phyloP scores from a whole-genome alignment of 2,113 vertebrate genomes.

The Ciconia stormi region DNA sequence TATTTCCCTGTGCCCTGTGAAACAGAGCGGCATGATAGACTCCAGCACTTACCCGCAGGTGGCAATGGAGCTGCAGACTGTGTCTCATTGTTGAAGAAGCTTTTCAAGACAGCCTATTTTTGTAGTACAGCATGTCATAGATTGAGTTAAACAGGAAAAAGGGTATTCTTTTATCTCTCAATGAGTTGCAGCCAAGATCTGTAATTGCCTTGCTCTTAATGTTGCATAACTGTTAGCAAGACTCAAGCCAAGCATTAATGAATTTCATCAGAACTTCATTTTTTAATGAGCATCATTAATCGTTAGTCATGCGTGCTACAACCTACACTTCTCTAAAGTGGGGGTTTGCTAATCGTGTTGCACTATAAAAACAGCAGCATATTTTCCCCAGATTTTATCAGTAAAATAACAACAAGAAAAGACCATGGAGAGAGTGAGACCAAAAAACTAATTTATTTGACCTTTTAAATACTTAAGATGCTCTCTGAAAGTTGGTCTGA shows the following conservation, averaged over 20 bases:
- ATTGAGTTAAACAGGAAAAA: constrained; percentile 49
- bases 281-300: constrained; percentile 75
- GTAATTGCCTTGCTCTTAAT: constrained; percentile 73
- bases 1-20: neutral
- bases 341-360: constrained; percentile 37
- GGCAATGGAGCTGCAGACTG: constrained; percentile 43
- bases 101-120: neutral
- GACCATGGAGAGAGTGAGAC: neutral
- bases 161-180: constrained; percentile 56
- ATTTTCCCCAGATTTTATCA: neutral
- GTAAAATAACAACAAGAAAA: neutral
- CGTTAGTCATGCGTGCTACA: constrained; percentile 57
- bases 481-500: neutral
- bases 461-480: neutral
- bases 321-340: constrained; percentile 46
- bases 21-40: neutral
- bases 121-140: neutral
- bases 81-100: neutral
- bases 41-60: constrained; percentile 33
- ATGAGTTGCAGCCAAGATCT: constrained; percentile 65
- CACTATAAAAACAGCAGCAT: constrained; percentile 33
- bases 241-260: constrained; percentile 73
- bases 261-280: constrained; percentile 75
- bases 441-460: neutral
- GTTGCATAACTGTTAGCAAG: constrained; percentile 72